Conservation (phyloP, 2,113 vertebrate species). For the Pseudopipra pipra region DNA sequence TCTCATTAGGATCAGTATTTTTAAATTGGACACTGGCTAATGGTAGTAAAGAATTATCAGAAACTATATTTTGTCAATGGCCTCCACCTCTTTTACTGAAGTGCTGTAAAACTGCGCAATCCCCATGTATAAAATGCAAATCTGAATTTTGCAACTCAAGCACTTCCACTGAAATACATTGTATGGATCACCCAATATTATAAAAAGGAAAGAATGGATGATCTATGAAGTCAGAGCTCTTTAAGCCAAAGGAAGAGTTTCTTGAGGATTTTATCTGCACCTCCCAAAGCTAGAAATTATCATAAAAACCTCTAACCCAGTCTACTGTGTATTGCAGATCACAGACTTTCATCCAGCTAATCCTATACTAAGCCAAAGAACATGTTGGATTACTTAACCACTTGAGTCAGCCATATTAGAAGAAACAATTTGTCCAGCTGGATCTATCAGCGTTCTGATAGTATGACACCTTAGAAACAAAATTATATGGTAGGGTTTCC, state of each 20-base stretch:
- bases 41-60: background rate
- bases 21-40: background rate
- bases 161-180: background rate
- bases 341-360: background rate
- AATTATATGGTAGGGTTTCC: background rate
- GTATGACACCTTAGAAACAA: background rate
- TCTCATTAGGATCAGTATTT: background rate
- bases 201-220: background rate
- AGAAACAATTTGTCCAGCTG: background rate
- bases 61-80: background rate
- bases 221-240: background rate
- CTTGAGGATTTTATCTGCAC: background rate
- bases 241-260: background rate
- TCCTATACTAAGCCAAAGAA: background rate
- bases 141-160: slow-evolving; percentile 3
- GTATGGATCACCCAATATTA: background rate
- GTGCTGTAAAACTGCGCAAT: background rate
- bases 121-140: background rate
- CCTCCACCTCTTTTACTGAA: background rate
- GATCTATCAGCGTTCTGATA: background rate
- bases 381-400: background rate
- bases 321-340: background rate
- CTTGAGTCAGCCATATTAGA: background rate
- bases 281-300: background rate
- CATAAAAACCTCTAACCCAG: background rate